Percentiles rank a stretch among this genome's conserved stretches.
phyloP scores from a whole-genome alignment of 1,140 invertebrate species.

The Diabrotica undecimpunctata region DNA sequence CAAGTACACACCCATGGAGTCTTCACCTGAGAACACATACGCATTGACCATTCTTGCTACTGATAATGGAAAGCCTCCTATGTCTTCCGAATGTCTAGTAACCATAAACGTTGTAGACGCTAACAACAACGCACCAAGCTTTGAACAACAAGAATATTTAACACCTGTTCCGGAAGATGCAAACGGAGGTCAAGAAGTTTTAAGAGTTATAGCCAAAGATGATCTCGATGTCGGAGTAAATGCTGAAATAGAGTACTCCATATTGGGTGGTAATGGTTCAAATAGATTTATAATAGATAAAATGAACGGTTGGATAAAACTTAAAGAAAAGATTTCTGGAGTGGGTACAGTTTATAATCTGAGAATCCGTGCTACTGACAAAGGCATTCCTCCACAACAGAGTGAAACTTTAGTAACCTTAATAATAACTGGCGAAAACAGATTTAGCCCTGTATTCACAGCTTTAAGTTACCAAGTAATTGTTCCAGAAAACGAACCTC shows the following conservation, averaged over 20 bases:
- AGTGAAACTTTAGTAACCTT: constrained; percentile 71
- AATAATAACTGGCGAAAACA: constrained; percentile 82
- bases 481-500: constrained; percentile 85
- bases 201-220: constrained; percentile 73
- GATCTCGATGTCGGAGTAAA: constrained; percentile 79
- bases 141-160: constrained; percentile 69
- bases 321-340: constrained; percentile 58
- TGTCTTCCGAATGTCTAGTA: constrained; percentile 79
- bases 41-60: constrained; percentile 80
- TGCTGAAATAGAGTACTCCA: constrained; percentile 79
- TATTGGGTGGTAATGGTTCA: constrained; percentile 74
- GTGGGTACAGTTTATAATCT: constrained; percentile 65
- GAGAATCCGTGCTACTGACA: constrained; percentile 72
- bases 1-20: constrained; percentile 70
- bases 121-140: constrained; percentile 84
- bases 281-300: constrained; percentile 74
- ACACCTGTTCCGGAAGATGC: constrained; percentile 80
- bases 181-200: constrained; percentile 62
- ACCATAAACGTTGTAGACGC: constrained; percentile 86
- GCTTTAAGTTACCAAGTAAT: constrained; percentile 83
- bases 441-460: constrained; percentile 74
- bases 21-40: constrained; percentile 85
- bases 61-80: constrained; percentile 89
- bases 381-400: constrained; percentile 78
- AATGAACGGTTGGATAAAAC: constrained; percentile 73